A percentile compares a stretch with the other conserved stretches of the same genome.
These are phyloP conservation scores for Tringa solitaria DNA, from an alignment of 2,113 vertebrate species.

Conservation along the genomic window DNA sequence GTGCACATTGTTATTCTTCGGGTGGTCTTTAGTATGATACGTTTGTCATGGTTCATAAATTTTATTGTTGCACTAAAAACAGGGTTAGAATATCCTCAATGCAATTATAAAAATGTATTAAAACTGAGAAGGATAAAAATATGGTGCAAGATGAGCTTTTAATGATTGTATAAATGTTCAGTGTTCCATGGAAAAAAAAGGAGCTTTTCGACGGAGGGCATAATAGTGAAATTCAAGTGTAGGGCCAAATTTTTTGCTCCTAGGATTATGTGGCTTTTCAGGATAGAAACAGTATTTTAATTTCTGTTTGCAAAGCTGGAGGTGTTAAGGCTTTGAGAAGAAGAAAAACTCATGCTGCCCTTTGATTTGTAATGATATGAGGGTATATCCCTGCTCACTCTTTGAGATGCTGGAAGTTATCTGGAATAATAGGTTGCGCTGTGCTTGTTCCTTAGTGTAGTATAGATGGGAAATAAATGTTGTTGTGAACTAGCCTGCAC, in stretches of 20 bases:
- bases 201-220: neutral
- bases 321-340: neutral
- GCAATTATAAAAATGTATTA: conserved; percentile 84
- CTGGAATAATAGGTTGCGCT: neutral
- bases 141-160: conserved; percentile 77
- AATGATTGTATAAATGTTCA: conserved; percentile 81
- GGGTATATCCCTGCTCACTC: neutral
- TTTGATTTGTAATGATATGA: neutral
- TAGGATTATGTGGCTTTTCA: neutral
- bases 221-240: neutral
- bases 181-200: conserved; percentile 64
- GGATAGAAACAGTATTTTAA: neutral
- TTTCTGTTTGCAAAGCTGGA: neutral
- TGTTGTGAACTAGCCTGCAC: neutral
- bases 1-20: conserved; percentile 73
- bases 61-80: conserved; percentile 84
- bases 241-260: neutral
- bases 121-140: conserved; percentile 79
- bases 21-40: conserved; percentile 74
- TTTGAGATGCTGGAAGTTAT: neutral
- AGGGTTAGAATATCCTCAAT: conserved; percentile 80
- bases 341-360: neutral
- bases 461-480: neutral
- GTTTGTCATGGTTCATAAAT: conserved; percentile 79
- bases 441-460: neutral